phyloP scores from a whole-genome alignment of 2,888 invertebrate species.

The Geophilus truncorum region DNA sequence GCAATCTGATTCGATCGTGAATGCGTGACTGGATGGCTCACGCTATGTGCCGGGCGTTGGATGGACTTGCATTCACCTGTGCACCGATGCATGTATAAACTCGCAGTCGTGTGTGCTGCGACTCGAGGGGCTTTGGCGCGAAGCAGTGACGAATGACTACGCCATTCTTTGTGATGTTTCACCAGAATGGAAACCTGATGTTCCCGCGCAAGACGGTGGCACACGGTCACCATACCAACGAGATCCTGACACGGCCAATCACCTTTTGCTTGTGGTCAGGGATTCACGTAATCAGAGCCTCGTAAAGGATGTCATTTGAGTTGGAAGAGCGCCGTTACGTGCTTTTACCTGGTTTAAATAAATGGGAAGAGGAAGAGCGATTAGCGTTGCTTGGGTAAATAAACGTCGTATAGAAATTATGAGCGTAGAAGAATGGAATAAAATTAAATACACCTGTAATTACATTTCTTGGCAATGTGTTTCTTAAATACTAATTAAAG shows the following conservation, averaged over 20 bases:
- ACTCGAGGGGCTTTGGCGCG: neutral
- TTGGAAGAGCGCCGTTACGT: neutral
- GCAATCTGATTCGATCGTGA: neutral
- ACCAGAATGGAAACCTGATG: constrained; percentile 11
- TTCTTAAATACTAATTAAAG: neutral
- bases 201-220: neutral
- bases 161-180: neutral
- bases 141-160: constrained; percentile 25
- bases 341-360: neutral
- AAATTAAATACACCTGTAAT: neutral
- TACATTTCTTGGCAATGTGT: neutral
- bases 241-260: neutral
- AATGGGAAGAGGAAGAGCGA: neutral
- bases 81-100: neutral
- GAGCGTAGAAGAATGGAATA: neutral
- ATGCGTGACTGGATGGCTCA: neutral
- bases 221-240: neutral
- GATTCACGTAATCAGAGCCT: neutral
- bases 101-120: neutral
- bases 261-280: neutral
- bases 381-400: neutral
- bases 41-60: neutral
- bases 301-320: neutral
- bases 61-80: neutral
- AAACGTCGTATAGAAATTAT: neutral